Percentiles rank a stretch among this genome's conserved stretches.
These are phyloP conservation scores for Chauna torquata DNA, from an alignment of 2,113 vertebrate species.

Conservation along the genomic window DNA sequence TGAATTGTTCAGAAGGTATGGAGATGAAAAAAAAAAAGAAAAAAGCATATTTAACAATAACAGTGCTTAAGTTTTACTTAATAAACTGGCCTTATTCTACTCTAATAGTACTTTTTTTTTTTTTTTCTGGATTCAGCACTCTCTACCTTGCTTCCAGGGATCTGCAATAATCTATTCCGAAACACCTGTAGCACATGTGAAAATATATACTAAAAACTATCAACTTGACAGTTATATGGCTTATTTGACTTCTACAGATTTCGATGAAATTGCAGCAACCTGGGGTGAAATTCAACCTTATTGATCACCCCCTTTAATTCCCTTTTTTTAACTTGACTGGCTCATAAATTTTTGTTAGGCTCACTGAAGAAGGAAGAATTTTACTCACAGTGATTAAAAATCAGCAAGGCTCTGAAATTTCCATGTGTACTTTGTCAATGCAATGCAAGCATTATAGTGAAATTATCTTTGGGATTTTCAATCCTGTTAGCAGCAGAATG, in stretches of 20 bases:
- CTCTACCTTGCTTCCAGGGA: neutral
- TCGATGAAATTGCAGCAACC: neutral
- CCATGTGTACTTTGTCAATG: neutral
- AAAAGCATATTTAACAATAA: neutral
- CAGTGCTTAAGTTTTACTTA: neutral
- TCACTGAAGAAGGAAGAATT: neutral
- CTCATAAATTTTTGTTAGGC: neutral
- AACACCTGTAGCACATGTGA: neutral
- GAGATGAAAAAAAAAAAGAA: rapidly evolving
- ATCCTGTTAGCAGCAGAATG: neutral
- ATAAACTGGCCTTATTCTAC: neutral
- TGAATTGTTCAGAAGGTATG: neutral
- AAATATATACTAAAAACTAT: neutral
- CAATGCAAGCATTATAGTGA: neutral
- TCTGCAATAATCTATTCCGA: neutral
- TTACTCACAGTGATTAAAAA: neutral
- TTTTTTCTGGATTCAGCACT: neutral
- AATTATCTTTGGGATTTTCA: neutral
- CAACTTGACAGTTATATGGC: neutral
- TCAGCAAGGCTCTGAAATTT: neutral
- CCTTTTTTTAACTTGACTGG: neutral
- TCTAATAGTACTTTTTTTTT: neutral
- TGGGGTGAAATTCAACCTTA: neutral
- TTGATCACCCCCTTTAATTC: neutral
- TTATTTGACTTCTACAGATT: neutral